Base-by-base conservation (phyloP, 1,140 invertebrate genomes). In the Saccostrea echinata region DNA sequence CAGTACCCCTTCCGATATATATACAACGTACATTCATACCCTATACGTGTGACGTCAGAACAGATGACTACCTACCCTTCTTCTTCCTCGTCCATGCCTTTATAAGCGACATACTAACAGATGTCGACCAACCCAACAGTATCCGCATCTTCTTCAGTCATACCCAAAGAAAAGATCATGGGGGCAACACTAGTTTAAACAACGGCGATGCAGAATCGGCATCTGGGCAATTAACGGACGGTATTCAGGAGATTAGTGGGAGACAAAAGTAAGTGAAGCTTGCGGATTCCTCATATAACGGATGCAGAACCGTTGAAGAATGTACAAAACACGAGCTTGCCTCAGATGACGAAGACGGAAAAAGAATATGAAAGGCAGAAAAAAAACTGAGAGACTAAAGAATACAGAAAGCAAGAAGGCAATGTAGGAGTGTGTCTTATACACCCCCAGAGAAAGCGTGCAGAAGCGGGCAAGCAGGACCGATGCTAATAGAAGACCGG, bases 201-300 rank as follows among this genome's bases (percentile, higher is more conserved):
- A 55, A 16, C 18, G 53, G 53, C 53, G 18, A 11, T 55, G 18
- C 18, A 55, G 1, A 11, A 11, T 11, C 11, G 8, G 53, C 53
- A 1, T 13, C 11, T 11, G 21, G 13, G 13, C 18, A 64, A n/a
- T 55, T 82, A 3, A 16, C 71, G 9, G 86, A 87, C 61, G 86
- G 80, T 87, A 83, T 87, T 8, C 8, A n/a, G 9, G 8, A 53
- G 11, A 30, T 81, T 21, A 55, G 43, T 24, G 18, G 81, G 0
- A 81, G 86, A 61, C 86, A 84, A 55, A 88, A 84, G n/a, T 51
- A 76, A n/a, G 55, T 80, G 9, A 88, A 88, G 24, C 9, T 88
- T 11, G 82, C 86, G 8, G 86, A 88, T 71, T 68, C 81, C 16
- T 84, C 55, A 3, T 55, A 88, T 1, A n/a, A n/a, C 0, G 86